Conservation (phyloP, 2,113 vertebrate genomes). For the Isichthys henryi region DNA sequence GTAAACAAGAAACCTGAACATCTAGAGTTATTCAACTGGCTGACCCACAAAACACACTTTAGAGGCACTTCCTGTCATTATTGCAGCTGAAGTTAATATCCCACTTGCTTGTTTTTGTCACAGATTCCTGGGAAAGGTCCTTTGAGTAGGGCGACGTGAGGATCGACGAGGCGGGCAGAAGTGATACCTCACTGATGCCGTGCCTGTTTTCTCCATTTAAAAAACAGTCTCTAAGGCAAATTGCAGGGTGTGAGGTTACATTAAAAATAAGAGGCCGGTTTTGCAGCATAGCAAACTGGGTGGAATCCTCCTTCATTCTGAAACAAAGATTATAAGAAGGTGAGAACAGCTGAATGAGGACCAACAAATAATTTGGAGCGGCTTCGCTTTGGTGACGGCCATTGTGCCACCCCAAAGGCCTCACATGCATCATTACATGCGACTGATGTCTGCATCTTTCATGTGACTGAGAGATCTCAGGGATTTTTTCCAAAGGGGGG, state of each 20-base stretch:
- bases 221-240: not conserved
- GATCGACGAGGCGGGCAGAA: not conserved
- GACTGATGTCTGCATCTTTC: not conserved
- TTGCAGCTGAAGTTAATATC: not conserved
- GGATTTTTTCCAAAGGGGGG: not conserved
- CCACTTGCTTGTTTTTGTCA: conserved; percentile 1
- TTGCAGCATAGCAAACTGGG: not conserved
- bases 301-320: not conserved
- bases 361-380: not conserved
- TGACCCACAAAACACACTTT: conserved; percentile 2
- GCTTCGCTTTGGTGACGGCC: not conserved
- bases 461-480: conserved; percentile 3
- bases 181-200: not conserved
- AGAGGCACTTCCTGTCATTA: not conserved
- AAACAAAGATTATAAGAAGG: not conserved
- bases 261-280: not conserved
- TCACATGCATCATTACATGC: not conserved
- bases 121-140: not conserved
- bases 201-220: not conserved
- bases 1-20: not conserved
- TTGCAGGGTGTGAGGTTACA: not conserved
- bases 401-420: not conserved
- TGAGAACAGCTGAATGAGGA: not conserved
- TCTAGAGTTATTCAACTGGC: not conserved
- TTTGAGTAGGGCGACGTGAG: not conserved